Evolutionary conservation across 2,797 vertebrate species (phyloP).

Genomic region (Diglossa cyanea): DNA sequence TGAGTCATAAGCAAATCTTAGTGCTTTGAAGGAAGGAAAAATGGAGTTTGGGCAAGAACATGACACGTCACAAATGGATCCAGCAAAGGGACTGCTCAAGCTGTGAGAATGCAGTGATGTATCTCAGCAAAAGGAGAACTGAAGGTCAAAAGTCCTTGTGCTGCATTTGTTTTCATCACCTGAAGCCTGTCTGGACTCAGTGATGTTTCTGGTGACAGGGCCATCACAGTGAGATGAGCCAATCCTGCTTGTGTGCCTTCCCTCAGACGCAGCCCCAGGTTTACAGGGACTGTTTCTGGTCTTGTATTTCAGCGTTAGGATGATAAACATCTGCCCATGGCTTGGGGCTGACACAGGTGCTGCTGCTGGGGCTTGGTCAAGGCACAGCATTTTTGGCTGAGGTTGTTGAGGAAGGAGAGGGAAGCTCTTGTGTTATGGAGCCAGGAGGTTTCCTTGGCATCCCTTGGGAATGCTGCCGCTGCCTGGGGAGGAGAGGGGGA

Average conservation of each 20-base stretch:
- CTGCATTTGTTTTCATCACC: background rate
- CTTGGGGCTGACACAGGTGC: background rate
- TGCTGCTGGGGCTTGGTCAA: background rate
- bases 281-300: background rate
- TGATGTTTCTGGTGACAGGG: background rate
- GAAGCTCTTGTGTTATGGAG: background rate
- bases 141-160: background rate
- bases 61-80: background rate
- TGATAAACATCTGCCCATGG: background rate
- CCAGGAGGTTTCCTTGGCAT: background rate
- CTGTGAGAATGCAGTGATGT: background rate
- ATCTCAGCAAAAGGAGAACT: background rate
- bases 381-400: background rate
- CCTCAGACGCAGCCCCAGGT: background rate
- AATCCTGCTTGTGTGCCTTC: background rate
- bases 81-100: slow-evolving; percentile 2
- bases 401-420: background rate
- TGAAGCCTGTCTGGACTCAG: background rate
- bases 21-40: slow-evolving; percentile 24
- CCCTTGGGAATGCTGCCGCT: background rate
- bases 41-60: background rate
- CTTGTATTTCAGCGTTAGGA: fast-evolving
- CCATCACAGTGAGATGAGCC: background rate
- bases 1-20: slow-evolving; percentile 47
- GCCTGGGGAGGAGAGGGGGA: background rate